These are phyloP conservation scores for Montipora capitata DNA, from an alignment of 92 coral and sea anemone species.

Conservation along the genomic window DNA sequence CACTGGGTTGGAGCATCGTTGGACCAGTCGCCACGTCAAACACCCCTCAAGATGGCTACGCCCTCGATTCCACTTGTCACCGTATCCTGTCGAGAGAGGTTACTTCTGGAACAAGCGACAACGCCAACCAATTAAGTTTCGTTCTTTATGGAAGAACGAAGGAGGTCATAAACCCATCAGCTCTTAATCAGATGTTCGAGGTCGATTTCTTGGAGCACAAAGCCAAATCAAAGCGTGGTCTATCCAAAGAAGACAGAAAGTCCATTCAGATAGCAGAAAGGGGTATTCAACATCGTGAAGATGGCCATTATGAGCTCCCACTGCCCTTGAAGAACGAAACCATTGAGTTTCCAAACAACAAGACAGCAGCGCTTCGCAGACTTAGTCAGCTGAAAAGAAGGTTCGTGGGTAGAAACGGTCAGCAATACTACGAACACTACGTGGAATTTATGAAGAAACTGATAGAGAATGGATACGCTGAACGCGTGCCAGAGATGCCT, in stretches of 20 bases:
- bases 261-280: conserved; percentile 39
- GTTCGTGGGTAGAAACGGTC: not conserved
- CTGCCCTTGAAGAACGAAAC: conserved; percentile 19
- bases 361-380: conserved; percentile 35
- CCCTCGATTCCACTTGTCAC: not conserved
- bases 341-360: conserved; percentile 52
- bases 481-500: conserved; percentile 3
- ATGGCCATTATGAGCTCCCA: conserved; percentile 66
- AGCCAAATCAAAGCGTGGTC: conserved; percentile 10
- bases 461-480: conserved; percentile 62
- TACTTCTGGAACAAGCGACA: not conserved
- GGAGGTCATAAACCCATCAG: conserved; percentile 52
- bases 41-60: not conserved
- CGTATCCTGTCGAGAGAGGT: not conserved
- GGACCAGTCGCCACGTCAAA: not conserved
- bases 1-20: not conserved
- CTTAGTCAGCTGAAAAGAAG: conserved; percentile 51
- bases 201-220: conserved; percentile 66
- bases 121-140: not conserved
- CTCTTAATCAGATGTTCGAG: conserved; percentile 61
- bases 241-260: conserved; percentile 21
- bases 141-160: conserved; percentile 1
- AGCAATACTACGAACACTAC: conserved; percentile 52
- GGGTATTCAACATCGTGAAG: conserved; percentile 59
- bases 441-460: conserved; percentile 60